Conservation (phyloP, 2,113 vertebrate species). For the Ophiodon elongatus region DNA sequence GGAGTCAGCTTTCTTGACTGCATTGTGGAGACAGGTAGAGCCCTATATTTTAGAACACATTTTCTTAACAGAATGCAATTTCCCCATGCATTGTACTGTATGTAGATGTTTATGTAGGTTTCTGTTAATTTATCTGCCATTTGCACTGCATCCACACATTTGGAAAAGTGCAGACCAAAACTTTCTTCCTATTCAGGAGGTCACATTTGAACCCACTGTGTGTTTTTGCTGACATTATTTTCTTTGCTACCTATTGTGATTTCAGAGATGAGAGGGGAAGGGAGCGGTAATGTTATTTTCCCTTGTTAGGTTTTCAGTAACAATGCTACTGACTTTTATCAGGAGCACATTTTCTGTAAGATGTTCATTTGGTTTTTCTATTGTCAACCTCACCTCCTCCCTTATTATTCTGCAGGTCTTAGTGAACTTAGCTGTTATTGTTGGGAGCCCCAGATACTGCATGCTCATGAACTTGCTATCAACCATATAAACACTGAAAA, state of each 20-base stretch:
- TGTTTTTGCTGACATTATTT: constrained; percentile 5
- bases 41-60: background rate
- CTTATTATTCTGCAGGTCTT: background rate
- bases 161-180: background rate
- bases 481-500: background rate
- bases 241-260: constrained; percentile 17
- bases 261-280: constrained; percentile 28
- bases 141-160: background rate
- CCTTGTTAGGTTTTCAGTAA: background rate
- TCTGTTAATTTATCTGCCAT: background rate
- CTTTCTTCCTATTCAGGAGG: constrained; percentile 22
- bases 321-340: background rate
- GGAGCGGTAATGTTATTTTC: background rate
- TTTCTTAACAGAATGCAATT: too few species aligned
- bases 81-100: background rate
- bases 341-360: background rate
- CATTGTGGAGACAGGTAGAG: constrained; percentile 84
- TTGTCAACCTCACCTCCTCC: background rate
- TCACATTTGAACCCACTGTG: background rate
- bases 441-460: background rate
- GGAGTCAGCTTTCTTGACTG: constrained; percentile 84
- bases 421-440: constrained; percentile 24
- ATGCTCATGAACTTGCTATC: background rate
- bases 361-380: constrained; percentile 15
- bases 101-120: background rate